phyloP scores from a whole-genome alignment of 2,113 vertebrate genomes.

The Lagenorhynchus albirostris region DNA sequence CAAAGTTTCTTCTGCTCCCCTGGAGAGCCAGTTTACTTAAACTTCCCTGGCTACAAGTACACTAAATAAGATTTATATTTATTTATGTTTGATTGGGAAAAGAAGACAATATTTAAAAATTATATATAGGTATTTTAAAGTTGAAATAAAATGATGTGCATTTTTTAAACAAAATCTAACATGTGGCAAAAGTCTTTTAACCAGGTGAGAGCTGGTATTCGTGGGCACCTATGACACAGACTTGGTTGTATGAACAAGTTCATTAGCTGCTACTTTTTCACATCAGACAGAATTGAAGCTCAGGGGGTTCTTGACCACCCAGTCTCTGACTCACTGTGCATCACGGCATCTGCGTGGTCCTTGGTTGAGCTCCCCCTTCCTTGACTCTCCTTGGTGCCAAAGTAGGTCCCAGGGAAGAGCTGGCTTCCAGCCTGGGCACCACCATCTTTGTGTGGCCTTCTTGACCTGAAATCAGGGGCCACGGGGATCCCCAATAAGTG shows the following conservation, averaged over 20 bases:
- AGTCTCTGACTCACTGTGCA: background rate
- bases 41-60: background rate
- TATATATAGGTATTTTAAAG: background rate
- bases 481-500: accelerated
- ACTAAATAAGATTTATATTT: background rate
- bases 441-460: accelerated
- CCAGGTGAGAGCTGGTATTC: background rate
- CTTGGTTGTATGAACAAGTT: no score
- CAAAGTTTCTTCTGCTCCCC: accelerated
- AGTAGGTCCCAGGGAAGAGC: no score
- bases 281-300: accelerated
- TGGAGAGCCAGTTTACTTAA: background rate
- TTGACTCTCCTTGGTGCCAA: background rate
- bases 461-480: background rate
- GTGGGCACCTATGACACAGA: no score
- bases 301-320: accelerated
- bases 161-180: background rate
- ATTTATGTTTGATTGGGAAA: background rate
- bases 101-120: background rate
- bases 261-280: background rate
- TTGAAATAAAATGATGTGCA: background rate
- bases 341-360: accelerated
- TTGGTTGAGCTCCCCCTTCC: background rate
- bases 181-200: background rate
- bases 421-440: background rate